These are phyloP conservation scores for Lasioglossum zephyrum DNA, from an alignment of 2,888 invertebrate genomes.

Conservation along the genomic window DNA sequence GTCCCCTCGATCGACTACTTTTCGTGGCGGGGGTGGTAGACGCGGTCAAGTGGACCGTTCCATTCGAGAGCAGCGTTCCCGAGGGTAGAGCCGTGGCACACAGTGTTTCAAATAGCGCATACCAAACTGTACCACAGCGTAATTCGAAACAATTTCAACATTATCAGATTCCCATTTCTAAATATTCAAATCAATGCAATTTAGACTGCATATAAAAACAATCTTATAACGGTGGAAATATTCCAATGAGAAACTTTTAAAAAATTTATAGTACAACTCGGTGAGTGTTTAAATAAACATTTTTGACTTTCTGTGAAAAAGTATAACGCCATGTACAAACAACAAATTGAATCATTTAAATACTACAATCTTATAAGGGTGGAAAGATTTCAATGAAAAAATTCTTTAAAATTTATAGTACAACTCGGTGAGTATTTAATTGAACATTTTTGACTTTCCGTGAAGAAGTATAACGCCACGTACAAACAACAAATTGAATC, in stretches of 20 bases:
- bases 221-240: neutral
- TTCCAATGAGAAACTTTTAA: neutral
- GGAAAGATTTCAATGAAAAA: neutral
- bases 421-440: too few species aligned
- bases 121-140: neutral
- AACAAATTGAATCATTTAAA: too few species aligned
- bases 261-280: too few species aligned
- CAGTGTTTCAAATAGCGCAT: neutral
- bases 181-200: neutral
- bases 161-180: neutral
- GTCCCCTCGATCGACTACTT: slow-evolving; percentile 7
- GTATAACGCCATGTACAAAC: too few species aligned
- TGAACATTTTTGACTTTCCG: too few species aligned
- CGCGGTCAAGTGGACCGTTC: slow-evolving; percentile 15
- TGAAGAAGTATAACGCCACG: too few species aligned
- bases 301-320: too few species aligned
- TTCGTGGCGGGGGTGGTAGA: slow-evolving; percentile 3
- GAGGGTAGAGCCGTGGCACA: neutral
- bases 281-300: too few species aligned
- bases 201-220: neutral
- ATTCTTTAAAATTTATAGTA: too few species aligned
- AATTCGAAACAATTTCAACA: neutral
- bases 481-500: too few species aligned
- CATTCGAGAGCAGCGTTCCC: slow-evolving; percentile 19
- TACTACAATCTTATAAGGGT: too few species aligned